A percentile compares a stretch with the other conserved stretches of the same genome.
phyloP scores from a whole-genome alignment of 2,888 invertebrate genomes.

The Celastrina argiolus region DNA sequence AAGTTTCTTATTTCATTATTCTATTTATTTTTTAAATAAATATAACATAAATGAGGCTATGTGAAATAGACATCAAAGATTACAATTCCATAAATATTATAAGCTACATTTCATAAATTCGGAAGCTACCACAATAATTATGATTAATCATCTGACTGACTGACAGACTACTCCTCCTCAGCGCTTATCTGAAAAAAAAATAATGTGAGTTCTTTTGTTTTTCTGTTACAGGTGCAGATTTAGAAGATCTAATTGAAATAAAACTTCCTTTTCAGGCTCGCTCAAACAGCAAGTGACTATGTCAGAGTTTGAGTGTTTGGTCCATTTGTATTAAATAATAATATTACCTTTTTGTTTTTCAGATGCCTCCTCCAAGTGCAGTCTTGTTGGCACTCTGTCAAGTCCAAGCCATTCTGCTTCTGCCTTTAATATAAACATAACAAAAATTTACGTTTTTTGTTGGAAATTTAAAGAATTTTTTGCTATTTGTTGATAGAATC shows the following conservation, averaged over 20 bases:
- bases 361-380: slow-evolving; percentile 76
- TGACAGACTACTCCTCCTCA: slow-evolving; percentile 39
- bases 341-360: slow-evolving; percentile 76
- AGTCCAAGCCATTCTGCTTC: slow-evolving; percentile 80
- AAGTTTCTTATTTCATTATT: slow-evolving; percentile 43
- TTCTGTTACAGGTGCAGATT: slow-evolving; percentile 71
- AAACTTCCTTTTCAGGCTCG: slow-evolving; percentile 55
- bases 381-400: slow-evolving; percentile 81
- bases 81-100: slow-evolving; percentile 27
- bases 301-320: slow-evolving; percentile 66
- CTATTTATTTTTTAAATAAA: slow-evolving; percentile 46
- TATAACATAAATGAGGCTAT: slow-evolving; percentile 46
- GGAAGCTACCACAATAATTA: slow-evolving; percentile 21
- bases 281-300: slow-evolving; percentile 50
- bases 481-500: slow-evolving; percentile 28
- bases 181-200: slow-evolving; percentile 66
- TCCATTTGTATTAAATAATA: slow-evolving; percentile 48
- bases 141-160: slow-evolving; percentile 4
- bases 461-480: slow-evolving; percentile 44
- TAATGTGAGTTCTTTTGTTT: slow-evolving; percentile 65
- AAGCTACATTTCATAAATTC: slow-evolving; percentile 28
- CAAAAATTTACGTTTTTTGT: slow-evolving; percentile 52
- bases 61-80: slow-evolving; percentile 42
- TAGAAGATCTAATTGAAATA: slow-evolving; percentile 59
- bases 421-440: slow-evolving; percentile 74